These are phyloP conservation scores for Drosophila stalkeri DNA, from an alignment of 2,888 invertebrate genomes.

Conservation along the genomic window DNA sequence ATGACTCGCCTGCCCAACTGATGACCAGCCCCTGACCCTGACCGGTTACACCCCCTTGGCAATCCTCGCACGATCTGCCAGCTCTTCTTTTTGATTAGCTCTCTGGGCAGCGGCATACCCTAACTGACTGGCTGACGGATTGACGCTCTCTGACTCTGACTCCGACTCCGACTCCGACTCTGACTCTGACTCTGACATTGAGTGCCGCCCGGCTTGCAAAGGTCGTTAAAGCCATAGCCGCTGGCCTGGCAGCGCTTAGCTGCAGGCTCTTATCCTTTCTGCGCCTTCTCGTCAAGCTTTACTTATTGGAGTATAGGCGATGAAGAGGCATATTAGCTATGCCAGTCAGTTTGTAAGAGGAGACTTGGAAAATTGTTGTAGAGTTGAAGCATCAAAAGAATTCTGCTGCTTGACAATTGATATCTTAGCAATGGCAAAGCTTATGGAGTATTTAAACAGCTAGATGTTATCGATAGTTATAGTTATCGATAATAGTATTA, in stretches of 20 bases:
- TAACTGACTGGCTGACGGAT: slow-evolving; percentile 6
- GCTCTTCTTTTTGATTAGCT: slow-evolving; percentile 60
- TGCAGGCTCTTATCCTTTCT: slow-evolving; percentile 62
- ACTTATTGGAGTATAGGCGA: slow-evolving; percentile 33
- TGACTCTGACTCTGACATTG: slow-evolving; percentile 18
- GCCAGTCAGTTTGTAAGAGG: not conserved
- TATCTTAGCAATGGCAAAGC: not conserved
- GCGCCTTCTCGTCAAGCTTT: slow-evolving; percentile 61
- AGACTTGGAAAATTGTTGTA: too few relatives aligned
- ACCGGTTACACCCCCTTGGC: slow-evolving; percentile 72
- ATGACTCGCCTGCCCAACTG: slow-evolving; percentile 26
- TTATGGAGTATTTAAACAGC: not conserved
- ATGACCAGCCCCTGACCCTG: not conserved
- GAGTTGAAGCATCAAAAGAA: too few relatives aligned
- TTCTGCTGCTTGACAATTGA: not conserved
- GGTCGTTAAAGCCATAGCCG: slow-evolving; percentile 74
- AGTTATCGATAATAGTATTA: not conserved
- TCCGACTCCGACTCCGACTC: not conserved
- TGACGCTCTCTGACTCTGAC: not conserved
- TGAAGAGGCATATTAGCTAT: slow-evolving; percentile 5
- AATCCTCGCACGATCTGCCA: slow-evolving; percentile 76
- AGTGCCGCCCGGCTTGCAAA: slow-evolving; percentile 58
- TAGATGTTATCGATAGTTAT: not conserved
- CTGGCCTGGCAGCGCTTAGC: slow-evolving; percentile 21
- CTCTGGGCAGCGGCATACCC: not conserved